Evolutionary conservation across 2,113 vertebrate species (phyloP), one percentile per base, ranked within the genome.

Genomic region (Recurvirostra avosetta): DNA sequence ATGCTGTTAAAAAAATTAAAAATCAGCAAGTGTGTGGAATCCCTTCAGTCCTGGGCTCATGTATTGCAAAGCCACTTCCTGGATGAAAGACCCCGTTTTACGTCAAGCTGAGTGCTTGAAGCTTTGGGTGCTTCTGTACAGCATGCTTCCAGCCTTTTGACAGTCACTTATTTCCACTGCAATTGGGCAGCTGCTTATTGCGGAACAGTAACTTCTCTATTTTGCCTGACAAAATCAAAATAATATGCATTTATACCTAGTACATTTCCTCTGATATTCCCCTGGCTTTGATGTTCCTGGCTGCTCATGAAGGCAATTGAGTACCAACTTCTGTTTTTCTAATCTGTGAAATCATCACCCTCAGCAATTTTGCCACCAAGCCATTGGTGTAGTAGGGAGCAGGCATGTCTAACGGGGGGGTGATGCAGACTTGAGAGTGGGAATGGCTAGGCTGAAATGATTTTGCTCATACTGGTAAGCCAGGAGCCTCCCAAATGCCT

Each of bases 331-430:
- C 14, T 40, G 45, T 5, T 61, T 68, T 76, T 40, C 38, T 34
- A 29, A 16, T 25, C 9, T 23, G 8, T 26, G 17, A 58, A 36
- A 73, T 23, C 0, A 1, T 61, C 23, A 5, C 10, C 23, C 53
- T 61, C 2, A 2, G 27, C 27, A 34, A 23, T 75, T 75, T 90
- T 61, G 34, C 45, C 25, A 7, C 53, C 12, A 38, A 40, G 40
- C 11, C 1, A 1, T 32, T 61, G 18, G 14, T 56, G 41, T 27
- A 21, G 56, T 10, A 78, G 49, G 30, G 41, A 77, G n/a, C 23
- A 38, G 43, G 15, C 1, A 0, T 20, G 20, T 18, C 62, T 45
- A 21, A 63, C 1, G 1, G 12, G 47, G 61, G 29, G 10, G 5
- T 47, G 47, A 61, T 62, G 53, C 18, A 61, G 34, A 27, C 20